Conservation (phyloP, 2,113 vertebrate genomes). For the Onychorhynchus coronatus region DNA sequence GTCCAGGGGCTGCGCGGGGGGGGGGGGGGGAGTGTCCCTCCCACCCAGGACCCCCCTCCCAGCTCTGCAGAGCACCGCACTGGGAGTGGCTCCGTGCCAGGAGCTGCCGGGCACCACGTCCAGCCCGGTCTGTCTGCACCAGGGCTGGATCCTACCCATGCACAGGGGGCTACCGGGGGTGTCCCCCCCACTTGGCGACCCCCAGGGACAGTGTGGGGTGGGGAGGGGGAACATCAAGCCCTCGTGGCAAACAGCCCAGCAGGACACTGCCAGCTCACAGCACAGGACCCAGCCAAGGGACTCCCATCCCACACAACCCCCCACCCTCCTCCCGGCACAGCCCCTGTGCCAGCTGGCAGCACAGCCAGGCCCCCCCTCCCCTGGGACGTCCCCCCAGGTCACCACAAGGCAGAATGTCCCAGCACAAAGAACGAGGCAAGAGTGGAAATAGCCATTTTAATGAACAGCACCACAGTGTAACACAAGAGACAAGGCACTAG, state of each 20-base stretch:
- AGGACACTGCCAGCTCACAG: neutral
- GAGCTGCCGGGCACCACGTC: neutral
- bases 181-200: no score
- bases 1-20: neutral
- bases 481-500: neutral
- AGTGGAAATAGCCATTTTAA: neutral
- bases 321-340: neutral
- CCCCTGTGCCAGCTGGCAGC: neutral
- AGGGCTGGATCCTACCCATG: neutral
- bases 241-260: neutral
- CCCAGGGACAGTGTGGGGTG: accelerated
- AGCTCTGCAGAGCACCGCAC: neutral
- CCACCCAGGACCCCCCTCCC: neutral
- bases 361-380: neutral
- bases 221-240: neutral
- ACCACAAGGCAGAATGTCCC: neutral
- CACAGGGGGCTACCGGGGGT: no score
- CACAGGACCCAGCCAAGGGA: neutral
- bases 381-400: neutral
- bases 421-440: neutral
- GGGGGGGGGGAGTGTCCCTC: no score
- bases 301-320: neutral
- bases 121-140: neutral
- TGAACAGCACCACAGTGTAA: neutral
- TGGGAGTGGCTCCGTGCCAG: neutral